A percentile compares a stretch with the other conserved stretches of the same genome.
These are phyloP conservation scores for Hyposmocoma kahamanoa DNA, from an alignment of 1,140 invertebrate species.

Conservation along the genomic window DNA sequence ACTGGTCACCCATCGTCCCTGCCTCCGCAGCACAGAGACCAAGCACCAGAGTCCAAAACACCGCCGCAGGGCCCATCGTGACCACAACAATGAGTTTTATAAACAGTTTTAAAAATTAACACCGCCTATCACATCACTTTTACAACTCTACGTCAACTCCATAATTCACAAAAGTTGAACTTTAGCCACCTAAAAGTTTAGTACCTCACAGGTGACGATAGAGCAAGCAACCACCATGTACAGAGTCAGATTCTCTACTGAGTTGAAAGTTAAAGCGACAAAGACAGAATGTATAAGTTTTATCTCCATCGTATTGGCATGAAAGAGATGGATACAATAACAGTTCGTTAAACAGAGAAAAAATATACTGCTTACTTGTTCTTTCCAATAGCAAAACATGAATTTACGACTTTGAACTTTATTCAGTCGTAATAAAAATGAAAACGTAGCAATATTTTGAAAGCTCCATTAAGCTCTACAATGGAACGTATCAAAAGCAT, in stretches of 20 bases:
- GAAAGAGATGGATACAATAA: slow-evolving; percentile 40
- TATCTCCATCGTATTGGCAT: too few relatives aligned
- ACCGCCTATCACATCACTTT: too few relatives aligned
- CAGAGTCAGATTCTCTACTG: slow-evolving; percentile 35
- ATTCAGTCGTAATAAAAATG: background rate
- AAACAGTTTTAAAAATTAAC: too few relatives aligned
- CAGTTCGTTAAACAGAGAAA: slow-evolving; percentile 13
- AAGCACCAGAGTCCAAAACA: slow-evolving; percentile 58
- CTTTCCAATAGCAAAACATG: background rate
- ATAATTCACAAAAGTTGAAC: too few relatives aligned
- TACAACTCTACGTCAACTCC: too few relatives aligned
- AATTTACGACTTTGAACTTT: background rate
- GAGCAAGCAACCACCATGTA: background rate
- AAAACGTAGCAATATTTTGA: background rate
- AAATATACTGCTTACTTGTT: slow-evolving; percentile 23
- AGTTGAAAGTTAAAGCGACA: slow-evolving; percentile 18
- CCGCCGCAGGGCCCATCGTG: background rate
- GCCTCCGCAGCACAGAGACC: slow-evolving; percentile 48
- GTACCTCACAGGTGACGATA: background rate
- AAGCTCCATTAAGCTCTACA: background rate
- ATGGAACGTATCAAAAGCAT: slow-evolving; percentile 25
- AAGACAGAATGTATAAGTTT: slow-evolving; percentile 13
- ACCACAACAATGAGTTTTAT: too few relatives aligned
- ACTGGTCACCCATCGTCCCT: slow-evolving; percentile 74
- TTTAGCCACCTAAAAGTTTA: background rate